A percentile compares a stretch with the other conserved stretches of the same genome.
Evolutionary conservation across 2,888 invertebrate species (phyloP).

Genomic region (Cantharis rufa): DNA sequence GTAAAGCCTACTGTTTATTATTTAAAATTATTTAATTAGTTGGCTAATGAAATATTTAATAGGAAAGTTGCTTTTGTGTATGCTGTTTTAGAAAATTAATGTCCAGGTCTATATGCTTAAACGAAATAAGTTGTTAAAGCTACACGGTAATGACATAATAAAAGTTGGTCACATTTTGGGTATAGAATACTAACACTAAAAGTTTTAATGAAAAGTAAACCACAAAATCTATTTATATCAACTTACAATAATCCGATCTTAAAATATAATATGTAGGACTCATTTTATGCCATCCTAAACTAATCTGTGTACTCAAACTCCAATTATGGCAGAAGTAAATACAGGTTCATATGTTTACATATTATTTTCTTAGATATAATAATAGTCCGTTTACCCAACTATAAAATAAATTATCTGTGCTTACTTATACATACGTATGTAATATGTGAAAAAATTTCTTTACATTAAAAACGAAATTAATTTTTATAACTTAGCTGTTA

Average conservation of each 20-base stretch:
- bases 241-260: constrained; percentile 7
- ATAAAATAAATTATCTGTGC: neutral
- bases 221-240: neutral
- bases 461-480: neutral
- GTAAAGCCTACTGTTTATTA: neutral
- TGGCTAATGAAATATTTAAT: neutral
- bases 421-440: neutral
- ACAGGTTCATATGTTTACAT: constrained; percentile 10
- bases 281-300: neutral
- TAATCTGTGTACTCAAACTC: constrained; percentile 10
- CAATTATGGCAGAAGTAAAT: constrained; percentile 15
- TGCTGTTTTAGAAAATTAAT: neutral
- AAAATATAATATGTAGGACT: constrained; percentile 8
- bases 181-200: neutral
- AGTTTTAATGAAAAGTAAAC: constrained; percentile 13
- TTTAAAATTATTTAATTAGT: neutral
- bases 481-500: neutral
- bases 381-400: neutral
- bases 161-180: neutral
- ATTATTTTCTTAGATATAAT: neutral
- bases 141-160: neutral
- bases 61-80: neutral
- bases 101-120: neutral
- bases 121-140: neutral
- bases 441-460: neutral